These are phyloP conservation scores for Nanorana parkeri DNA, from an alignment of 2,113 vertebrate genomes.

Conservation along the genomic window DNA sequence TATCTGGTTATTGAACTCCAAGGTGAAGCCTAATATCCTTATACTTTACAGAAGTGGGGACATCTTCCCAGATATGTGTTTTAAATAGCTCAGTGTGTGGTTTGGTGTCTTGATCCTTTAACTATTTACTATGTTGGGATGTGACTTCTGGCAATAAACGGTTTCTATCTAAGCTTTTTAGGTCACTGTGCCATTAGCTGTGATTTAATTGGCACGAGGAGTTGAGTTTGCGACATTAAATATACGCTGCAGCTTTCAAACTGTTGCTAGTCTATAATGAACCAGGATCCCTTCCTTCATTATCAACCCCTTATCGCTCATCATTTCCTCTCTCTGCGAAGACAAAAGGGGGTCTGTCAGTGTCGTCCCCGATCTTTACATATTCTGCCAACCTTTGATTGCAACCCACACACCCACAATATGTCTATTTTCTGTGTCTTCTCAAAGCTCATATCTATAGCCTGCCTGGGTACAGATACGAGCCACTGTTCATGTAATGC, in stretches of 20 bases:
- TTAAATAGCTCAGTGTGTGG: too few species aligned
- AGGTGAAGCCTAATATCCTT: too few species aligned
- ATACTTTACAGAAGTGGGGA: too few species aligned
- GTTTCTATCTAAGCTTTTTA: neutral
- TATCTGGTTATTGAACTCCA: too few species aligned
- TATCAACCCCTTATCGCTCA: conserved; percentile 23
- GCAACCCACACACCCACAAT: conserved; percentile 10
- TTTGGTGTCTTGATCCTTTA: too few species aligned
- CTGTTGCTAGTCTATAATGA: neutral
- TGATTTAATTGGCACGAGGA: conserved; percentile 9
- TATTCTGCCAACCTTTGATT: conserved; percentile 10
- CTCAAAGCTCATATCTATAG: neutral
- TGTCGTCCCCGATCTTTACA: neutral
- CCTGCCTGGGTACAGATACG: neutral
- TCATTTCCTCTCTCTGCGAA: conserved; percentile 3
- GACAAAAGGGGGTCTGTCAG: conserved; percentile 17
- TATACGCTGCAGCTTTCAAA: neutral
- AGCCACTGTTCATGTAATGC: neutral
- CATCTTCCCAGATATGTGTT: too few species aligned
- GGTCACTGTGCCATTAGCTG: conserved; percentile 41
- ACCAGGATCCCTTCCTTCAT: conserved; percentile 1
- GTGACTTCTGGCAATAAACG: neutral
- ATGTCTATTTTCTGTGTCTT: neutral
- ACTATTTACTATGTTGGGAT: neutral
- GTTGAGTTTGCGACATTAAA: conserved; percentile 15